phyloP scores from a whole-genome alignment of 2,888 invertebrate genomes.

The Noctua fimbriata region DNA sequence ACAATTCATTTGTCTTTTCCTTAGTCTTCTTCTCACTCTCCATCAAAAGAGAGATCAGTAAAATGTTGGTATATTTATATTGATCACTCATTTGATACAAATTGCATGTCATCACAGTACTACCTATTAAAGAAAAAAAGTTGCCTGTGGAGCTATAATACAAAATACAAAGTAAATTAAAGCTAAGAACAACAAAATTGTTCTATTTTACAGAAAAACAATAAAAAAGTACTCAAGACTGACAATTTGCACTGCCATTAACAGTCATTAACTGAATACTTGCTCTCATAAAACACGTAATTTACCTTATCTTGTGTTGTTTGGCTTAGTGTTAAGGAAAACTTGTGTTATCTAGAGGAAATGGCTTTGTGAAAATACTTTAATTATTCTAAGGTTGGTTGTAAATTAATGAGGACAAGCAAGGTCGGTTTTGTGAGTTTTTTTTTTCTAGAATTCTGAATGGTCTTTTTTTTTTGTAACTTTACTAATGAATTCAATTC shows the following conservation, averaged over 20 bases:
- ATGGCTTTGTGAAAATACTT: conserved; percentile 44
- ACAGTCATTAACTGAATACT: conserved; percentile 14
- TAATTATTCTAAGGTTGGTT: conserved; percentile 31
- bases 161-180: conserved; percentile 2
- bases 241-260: conserved; percentile 6
- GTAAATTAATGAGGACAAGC: conserved; percentile 15
- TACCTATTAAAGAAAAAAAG: neutral
- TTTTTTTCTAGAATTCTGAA: neutral
- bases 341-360: conserved; percentile 30
- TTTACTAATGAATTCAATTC: neutral
- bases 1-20: too few species aligned
- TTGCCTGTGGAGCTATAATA: neutral
- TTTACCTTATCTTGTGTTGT: conserved; percentile 37
- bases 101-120: too few species aligned
- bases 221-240: neutral
- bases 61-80: too few species aligned
- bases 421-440: conserved; percentile 26
- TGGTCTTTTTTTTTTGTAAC: neutral
- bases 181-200: neutral
- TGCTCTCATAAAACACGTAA: conserved; percentile 22
- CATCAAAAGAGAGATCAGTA: too few species aligned
- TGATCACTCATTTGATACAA: too few species aligned
- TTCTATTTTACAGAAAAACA: neutral
- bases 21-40: too few species aligned
- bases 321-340: conserved; percentile 44